These are phyloP conservation scores for Listronotus oregonensis DNA, from an alignment of 1,140 invertebrate genomes.

Conservation along the genomic window DNA sequence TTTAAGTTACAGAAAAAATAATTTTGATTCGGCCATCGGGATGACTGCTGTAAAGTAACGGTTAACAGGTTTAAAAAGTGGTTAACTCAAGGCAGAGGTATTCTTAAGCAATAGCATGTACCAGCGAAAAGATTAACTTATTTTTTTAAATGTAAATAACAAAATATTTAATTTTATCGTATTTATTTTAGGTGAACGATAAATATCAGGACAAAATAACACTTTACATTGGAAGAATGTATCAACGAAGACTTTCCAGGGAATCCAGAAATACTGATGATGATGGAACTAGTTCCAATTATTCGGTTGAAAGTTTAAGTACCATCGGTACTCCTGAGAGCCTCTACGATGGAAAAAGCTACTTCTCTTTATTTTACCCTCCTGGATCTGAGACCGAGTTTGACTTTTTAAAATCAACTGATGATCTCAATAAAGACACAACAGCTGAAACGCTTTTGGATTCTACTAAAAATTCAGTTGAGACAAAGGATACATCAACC, in stretches of 20 bases:
- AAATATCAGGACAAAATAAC: constrained; percentile 33
- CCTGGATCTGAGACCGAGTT: constrained; percentile 11
- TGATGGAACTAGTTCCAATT: constrained; percentile 26
- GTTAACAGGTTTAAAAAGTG: no score
- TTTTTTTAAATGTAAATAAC: no score
- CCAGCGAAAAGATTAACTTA: no score
- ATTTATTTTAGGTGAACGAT: constrained; percentile 17
- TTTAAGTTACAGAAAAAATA: no score
- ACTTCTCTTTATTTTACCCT: constrained; percentile 14
- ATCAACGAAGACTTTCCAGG: constrained; percentile 30
- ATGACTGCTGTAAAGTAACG: no score
- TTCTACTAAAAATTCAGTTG: neutral
- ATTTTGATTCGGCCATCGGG: no score
- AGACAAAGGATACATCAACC: constrained; percentile 2
- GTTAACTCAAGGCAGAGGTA: no score
- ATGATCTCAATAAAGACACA: constrained; percentile 30
- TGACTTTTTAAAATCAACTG: constrained; percentile 28
- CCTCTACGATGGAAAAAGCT: constrained; percentile 15
- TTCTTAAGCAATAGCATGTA: no score
- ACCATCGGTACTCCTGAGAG: constrained; percentile 23
- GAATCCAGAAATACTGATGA: constrained; percentile 23
- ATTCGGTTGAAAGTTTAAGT: constrained; percentile 19
- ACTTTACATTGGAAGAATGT: constrained; percentile 32
- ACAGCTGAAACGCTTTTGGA: neutral
- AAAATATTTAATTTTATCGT: no score